These are phyloP conservation scores for Pantherophis guttatus DNA, from an alignment of 2,113 vertebrate genomes.

Conservation along the genomic window DNA sequence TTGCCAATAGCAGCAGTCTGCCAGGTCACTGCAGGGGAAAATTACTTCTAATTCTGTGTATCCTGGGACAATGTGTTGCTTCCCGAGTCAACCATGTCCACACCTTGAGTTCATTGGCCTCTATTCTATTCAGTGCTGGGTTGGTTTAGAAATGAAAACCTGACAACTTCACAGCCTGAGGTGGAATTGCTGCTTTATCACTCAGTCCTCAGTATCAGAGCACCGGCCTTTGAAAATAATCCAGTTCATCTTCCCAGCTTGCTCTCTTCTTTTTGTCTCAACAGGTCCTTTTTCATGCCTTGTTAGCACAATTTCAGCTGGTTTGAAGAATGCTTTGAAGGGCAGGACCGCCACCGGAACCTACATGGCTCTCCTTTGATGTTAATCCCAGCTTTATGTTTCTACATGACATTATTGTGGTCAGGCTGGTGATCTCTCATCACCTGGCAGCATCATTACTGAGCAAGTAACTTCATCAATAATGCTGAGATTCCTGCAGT, in stretches of 20 bases:
- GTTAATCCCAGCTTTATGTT: slow-evolving; percentile 5
- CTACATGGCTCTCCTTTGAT: background rate
- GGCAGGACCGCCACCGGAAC: background rate
- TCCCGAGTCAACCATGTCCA: background rate
- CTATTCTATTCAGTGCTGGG: background rate
- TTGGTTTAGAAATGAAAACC: background rate
- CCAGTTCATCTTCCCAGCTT: background rate
- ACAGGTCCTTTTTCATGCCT: background rate
- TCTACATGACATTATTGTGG: slow-evolving; percentile 4
- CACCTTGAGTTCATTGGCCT: background rate
- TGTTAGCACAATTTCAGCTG: background rate
- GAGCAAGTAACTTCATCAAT: slow-evolving; percentile 1
- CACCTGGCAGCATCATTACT: background rate
- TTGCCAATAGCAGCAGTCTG: background rate
- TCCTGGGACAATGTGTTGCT: background rate
- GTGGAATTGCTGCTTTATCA: background rate
- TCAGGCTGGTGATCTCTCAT: slow-evolving; percentile 18
- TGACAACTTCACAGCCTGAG: background rate
- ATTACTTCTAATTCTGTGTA: background rate
- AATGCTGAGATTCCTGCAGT: background rate
- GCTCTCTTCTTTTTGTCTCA: background rate
- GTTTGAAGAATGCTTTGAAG: slow-evolving; percentile 9
- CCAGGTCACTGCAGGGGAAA: background rate
- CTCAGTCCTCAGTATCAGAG: background rate
- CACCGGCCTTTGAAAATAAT: background rate